Conservation (phyloP, 2,888 invertebrate species). For the Bellardia pandia region DNA sequence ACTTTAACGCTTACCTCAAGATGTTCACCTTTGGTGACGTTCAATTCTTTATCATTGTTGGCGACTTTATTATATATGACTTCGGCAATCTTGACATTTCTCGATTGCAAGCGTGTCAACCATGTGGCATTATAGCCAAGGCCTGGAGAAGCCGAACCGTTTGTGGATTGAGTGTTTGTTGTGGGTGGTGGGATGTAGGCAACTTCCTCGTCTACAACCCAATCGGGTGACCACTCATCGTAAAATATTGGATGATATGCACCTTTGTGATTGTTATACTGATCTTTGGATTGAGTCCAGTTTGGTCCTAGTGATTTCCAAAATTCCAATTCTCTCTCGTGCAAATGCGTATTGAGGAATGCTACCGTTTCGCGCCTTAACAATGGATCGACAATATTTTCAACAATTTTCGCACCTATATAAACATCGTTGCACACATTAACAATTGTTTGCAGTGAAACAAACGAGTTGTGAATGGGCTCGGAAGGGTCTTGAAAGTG, state of each 20-base stretch:
- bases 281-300: constrained; percentile 96
- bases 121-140: constrained; percentile 85
- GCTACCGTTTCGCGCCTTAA: constrained; percentile 96
- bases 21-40: constrained; percentile 96
- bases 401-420: constrained; percentile 91
- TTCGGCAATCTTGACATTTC: constrained; percentile 91
- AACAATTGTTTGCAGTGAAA: constrained; percentile 97
- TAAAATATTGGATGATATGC: constrained; percentile 98
- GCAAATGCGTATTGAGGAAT: constrained; percentile 95
- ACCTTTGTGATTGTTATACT: constrained; percentile 95
- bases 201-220: constrained; percentile 91
- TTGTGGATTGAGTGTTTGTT: constrained; percentile 75
- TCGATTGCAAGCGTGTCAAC: constrained; percentile 88
- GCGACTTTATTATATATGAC: constrained; percentile 97
- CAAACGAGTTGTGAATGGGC: constrained; percentile 98
- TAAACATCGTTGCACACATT: constrained; percentile 97
- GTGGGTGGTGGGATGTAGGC: constrained; percentile 83
- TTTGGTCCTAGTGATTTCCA: constrained; percentile 98
- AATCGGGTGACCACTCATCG: constrained; percentile 98
- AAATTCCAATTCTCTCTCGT: constrained; percentile 97
- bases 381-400: constrained; percentile 94
- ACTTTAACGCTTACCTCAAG: constrained; percentile 89
- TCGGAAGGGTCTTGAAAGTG: constrained; percentile 99
- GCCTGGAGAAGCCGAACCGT: constrained; percentile 70
- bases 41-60: constrained; percentile 98